phyloP scores from a whole-genome alignment of 37 sponge, comb jelly and placozoan genomes.

The Beroe forskalii region DNA sequence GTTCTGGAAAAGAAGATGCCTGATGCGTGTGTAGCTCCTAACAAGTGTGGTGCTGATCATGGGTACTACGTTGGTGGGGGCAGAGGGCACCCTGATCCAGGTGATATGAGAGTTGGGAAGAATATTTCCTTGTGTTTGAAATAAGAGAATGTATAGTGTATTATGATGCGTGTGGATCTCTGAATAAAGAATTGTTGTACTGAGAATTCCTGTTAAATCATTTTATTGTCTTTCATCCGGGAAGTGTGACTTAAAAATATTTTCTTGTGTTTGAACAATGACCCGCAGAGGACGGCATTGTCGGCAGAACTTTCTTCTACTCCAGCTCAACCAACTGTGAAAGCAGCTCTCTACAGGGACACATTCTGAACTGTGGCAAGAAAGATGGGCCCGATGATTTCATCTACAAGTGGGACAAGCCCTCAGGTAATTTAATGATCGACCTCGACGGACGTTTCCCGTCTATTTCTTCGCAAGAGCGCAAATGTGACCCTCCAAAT shows the following conservation, averaged over 20 bases:
- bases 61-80: constrained; percentile 57
- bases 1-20: constrained; percentile 54
- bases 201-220: too few relatives aligned
- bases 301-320: constrained; percentile 35
- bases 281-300: constrained; percentile 36
- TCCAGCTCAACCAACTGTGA: constrained; percentile 35
- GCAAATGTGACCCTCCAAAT: too few relatives aligned
- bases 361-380: constrained; percentile 56
- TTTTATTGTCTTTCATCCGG: too few relatives aligned
- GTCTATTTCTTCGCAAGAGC: too few relatives aligned
- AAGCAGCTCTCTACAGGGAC: background rate
- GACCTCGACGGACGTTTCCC: too few relatives aligned
- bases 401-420: constrained; percentile 40
- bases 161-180: too few relatives aligned
- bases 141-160: too few relatives aligned
- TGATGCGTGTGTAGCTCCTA: constrained; percentile 47
- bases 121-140: too few relatives aligned
- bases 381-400: constrained; percentile 8
- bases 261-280: background rate
- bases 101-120: too few relatives aligned
- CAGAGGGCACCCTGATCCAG: background rate
- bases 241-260: too few relatives aligned
- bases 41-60: constrained; percentile 14
- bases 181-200: too few relatives aligned
- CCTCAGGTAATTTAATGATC: too few relatives aligned